Conservation (phyloP, 2,888 invertebrate genomes). For the Drosophila eohydei region DNA sequence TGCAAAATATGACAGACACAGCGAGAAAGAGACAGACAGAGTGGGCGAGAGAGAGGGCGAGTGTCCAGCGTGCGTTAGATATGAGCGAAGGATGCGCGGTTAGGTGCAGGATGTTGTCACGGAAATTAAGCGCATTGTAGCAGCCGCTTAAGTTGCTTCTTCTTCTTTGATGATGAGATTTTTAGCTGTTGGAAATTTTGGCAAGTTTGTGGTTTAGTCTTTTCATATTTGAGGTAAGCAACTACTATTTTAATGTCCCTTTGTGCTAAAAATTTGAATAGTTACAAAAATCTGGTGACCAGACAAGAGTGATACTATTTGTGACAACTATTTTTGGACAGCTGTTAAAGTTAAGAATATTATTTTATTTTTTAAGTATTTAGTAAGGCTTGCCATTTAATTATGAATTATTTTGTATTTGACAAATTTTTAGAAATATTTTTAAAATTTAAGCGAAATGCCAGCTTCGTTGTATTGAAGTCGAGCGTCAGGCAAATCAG, state of each 20-base stretch:
- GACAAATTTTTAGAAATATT: too few relatives aligned
- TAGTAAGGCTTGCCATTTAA: too few relatives aligned
- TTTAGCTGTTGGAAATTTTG: constrained; percentile 15
- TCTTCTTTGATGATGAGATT: constrained; percentile 3
- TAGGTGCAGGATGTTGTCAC: constrained; percentile 62
- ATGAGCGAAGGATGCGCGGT: constrained; percentile 43
- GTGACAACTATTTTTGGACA: too few relatives aligned
- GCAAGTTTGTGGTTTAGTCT: constrained; percentile 11
- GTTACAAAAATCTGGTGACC: not conserved
- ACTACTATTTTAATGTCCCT: not conserved
- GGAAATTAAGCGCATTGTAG: constrained; percentile 72
- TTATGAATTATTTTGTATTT: too few relatives aligned
- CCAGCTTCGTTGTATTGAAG: too few relatives aligned
- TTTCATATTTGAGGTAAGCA: not conserved
- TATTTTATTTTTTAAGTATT: too few relatives aligned
- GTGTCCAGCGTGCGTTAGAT: constrained; percentile 36
- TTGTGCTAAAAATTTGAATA: not conserved
- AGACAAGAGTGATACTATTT: not conserved
- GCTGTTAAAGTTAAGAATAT: too few relatives aligned
- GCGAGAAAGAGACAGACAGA: constrained; percentile 15
- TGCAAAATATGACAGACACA: constrained; percentile 48
- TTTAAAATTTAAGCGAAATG: too few relatives aligned
- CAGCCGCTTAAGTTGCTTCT: constrained; percentile 30
- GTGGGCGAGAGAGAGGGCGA: not conserved
- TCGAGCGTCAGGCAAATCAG: too few relatives aligned